These are phyloP conservation scores for Leucozona laternaria DNA, from an alignment of 2,888 invertebrate genomes.

Conservation along the genomic window DNA sequence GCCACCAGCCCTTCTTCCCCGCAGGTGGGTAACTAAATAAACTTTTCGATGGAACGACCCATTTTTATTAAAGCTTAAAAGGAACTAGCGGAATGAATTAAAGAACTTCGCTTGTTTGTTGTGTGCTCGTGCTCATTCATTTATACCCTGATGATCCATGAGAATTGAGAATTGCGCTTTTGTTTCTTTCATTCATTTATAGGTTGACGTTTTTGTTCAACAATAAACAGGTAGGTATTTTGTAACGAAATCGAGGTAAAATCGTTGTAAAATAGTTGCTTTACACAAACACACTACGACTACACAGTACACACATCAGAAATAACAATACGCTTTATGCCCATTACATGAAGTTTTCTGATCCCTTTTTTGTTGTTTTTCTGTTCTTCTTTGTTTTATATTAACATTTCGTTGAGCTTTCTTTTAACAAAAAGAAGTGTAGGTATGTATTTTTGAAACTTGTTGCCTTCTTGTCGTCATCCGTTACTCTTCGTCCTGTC, in stretches of 20 bases:
- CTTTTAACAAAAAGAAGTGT: background rate
- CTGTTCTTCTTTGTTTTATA: background rate
- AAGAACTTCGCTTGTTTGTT: conserved; percentile 46
- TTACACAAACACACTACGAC: background rate
- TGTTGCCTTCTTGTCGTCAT: conserved; percentile 3
- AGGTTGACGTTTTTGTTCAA: conserved; percentile 23
- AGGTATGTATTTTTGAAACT: background rate
- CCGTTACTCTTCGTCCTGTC: background rate
- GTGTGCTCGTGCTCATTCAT: conserved; percentile 20
- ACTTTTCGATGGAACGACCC: background rate
- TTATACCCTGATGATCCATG: conserved; percentile 1
- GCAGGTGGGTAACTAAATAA: background rate
- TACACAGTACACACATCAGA: no score
- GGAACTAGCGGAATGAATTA: conserved; percentile 16
- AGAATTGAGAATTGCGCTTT: background rate
- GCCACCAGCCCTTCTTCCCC: background rate
- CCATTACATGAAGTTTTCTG: conserved; percentile 6
- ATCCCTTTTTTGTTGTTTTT: conserved; percentile 5
- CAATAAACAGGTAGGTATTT: background rate
- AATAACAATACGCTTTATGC: background rate
- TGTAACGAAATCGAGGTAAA: conserved; percentile 19
- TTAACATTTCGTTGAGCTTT: conserved; percentile 19
- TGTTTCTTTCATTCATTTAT: background rate
- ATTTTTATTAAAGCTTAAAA: background rate
- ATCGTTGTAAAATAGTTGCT: background rate